Conservation (phyloP, 1,140 invertebrate genomes). For the Calephelis nemesis region DNA sequence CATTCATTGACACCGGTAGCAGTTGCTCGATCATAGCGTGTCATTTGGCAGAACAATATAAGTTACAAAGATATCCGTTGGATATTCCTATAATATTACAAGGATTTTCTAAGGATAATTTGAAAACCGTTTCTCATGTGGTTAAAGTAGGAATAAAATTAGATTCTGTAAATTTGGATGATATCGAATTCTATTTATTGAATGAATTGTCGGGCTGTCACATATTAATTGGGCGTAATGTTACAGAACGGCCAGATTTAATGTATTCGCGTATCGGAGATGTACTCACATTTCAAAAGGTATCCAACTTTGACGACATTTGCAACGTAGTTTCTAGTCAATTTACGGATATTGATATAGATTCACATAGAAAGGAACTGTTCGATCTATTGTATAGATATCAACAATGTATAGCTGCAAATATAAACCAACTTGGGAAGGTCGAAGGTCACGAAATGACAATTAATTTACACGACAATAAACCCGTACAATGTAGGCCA, state of each 20-base stretch:
- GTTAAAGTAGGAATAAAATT: neutral
- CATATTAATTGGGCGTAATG: conserved; percentile 12
- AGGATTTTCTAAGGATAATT: conserved; percentile 17
- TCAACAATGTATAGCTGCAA: no score
- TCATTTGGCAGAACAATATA: no score
- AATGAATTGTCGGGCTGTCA: conserved; percentile 6
- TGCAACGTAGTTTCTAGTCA: neutral
- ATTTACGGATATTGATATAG: neutral
- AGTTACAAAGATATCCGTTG: no score
- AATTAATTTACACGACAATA: no score
- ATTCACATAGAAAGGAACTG: conserved; percentile 2
- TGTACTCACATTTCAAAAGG: neutral
- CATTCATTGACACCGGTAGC: no score
- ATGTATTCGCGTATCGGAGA: conserved; percentile 16
- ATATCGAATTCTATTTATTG: neutral
- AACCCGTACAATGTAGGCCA: no score
- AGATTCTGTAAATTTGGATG: neutral
- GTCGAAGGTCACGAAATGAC: no score
- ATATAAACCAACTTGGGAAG: no score
- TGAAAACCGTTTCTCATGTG: neutral
- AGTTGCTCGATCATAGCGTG: no score
- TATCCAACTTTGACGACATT: neutral
- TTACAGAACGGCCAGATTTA: conserved; percentile 11
- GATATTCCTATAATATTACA: conserved; percentile 9
- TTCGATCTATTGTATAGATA: no score